Evolutionary conservation across 2,888 invertebrate species (phyloP).

Genomic region (Mimachlamys varia): DNA sequence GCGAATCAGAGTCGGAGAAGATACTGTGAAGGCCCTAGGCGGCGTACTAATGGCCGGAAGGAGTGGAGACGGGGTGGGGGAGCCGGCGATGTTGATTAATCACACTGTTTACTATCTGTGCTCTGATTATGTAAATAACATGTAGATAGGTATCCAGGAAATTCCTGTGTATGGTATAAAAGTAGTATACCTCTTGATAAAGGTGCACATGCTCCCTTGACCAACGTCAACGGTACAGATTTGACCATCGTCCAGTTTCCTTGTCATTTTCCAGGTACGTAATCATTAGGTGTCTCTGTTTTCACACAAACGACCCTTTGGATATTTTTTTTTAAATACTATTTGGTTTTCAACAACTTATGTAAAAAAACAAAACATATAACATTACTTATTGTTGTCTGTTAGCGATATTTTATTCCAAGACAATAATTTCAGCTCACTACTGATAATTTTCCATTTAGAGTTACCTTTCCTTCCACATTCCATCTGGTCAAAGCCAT

Average conservation of each 20-base stretch:
- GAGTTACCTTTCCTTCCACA: no score
- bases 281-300: no score
- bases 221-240: background rate
- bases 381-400: no score
- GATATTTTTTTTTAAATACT: no score
- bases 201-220: background rate
- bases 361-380: no score
- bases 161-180: constrained; percentile 18
- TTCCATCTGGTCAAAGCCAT: no score
- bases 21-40: background rate
- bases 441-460: no score
- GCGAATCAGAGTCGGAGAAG: background rate
- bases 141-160: background rate
- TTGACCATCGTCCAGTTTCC: background rate
- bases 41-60: background rate
- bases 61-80: background rate
- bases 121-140: background rate
- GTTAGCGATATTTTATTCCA: no score
- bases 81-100: background rate
- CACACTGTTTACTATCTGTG: background rate
- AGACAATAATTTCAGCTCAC: no score
- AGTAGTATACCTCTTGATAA: background rate
- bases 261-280: background rate
- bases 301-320: no score
- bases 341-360: no score